Evolutionary conservation across 1,140 invertebrate species (phyloP).

Genomic region (Aphaenogaster floridana): DNA sequence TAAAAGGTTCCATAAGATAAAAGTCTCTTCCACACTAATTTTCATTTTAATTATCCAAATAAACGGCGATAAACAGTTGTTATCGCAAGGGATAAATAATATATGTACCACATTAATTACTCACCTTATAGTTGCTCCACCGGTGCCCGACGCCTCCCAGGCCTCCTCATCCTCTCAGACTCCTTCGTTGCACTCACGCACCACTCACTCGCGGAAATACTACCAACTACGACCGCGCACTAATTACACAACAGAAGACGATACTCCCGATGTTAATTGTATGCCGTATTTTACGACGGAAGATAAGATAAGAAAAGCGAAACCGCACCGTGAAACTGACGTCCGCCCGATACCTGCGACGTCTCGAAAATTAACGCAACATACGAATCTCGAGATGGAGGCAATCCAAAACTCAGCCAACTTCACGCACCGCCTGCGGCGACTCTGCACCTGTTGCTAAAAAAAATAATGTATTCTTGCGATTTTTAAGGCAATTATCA

Average conservation of each 20-base stretch:
- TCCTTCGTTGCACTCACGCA: background rate
- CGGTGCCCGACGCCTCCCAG: background rate
- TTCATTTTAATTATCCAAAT: background rate
- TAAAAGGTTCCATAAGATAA: background rate
- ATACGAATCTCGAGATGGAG: background rate
- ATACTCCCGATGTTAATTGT: background rate
- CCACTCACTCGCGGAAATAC: background rate
- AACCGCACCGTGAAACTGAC: background rate
- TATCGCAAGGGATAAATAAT: background rate
- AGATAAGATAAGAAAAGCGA: background rate
- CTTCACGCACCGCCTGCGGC: background rate
- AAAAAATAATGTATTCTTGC: slow-evolving; percentile 7
- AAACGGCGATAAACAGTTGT: background rate
- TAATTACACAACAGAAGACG: slow-evolving; percentile 8
- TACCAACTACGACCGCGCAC: background rate
- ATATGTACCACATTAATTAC: background rate
- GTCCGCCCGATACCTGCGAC: background rate
- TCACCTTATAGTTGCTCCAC: background rate
- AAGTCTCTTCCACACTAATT: background rate
- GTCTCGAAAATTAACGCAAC: background rate
- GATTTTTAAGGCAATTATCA: slow-evolving; percentile 13
- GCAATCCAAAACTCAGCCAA: background rate
- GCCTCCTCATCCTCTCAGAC: background rate
- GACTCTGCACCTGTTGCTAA: background rate
- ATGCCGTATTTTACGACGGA: background rate